Evolutionary conservation across 1,140 invertebrate genomes (phyloP).

Genomic region (Portunus trituberculatus): DNA sequence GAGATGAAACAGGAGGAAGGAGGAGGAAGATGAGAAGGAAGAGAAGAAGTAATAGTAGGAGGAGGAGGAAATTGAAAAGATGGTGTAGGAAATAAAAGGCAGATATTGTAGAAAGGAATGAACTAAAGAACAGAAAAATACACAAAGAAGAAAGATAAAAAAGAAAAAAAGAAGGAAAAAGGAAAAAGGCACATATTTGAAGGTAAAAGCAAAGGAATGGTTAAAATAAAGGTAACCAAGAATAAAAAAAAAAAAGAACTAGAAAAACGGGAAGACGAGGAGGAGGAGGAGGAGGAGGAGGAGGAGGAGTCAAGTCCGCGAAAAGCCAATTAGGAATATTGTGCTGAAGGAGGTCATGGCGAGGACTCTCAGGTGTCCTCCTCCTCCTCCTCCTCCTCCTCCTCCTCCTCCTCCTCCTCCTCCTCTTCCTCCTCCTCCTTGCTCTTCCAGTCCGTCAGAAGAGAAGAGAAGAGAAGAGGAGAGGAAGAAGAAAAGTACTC

Average conservation of each 20-base stretch:
- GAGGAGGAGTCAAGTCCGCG: background rate
- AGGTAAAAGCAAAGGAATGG: background rate
- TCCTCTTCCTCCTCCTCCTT: background rate
- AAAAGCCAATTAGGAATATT: slow-evolving; percentile 23
- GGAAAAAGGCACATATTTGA: background rate
- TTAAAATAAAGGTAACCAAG: background rate
- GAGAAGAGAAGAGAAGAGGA: background rate
- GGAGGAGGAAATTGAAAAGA: background rate
- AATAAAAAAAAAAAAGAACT: background rate
- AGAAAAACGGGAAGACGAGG: background rate
- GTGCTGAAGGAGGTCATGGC: background rate
- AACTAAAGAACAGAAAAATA: background rate
- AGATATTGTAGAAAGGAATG: background rate
- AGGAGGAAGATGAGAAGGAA: background rate
- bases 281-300: background rate
- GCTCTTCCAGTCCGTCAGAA: background rate
- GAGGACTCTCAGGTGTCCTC: background rate
- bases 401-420: background rate
- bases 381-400: background rate
- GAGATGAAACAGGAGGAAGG: background rate
- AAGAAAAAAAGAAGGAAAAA: background rate
- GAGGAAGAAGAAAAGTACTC: background rate
- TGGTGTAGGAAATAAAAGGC: background rate
- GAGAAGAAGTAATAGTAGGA: background rate
- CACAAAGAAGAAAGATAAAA: background rate